These are phyloP conservation scores for Choristoneura fumiferana DNA, from an alignment of 1,140 invertebrate genomes.

Conservation along the genomic window DNA sequence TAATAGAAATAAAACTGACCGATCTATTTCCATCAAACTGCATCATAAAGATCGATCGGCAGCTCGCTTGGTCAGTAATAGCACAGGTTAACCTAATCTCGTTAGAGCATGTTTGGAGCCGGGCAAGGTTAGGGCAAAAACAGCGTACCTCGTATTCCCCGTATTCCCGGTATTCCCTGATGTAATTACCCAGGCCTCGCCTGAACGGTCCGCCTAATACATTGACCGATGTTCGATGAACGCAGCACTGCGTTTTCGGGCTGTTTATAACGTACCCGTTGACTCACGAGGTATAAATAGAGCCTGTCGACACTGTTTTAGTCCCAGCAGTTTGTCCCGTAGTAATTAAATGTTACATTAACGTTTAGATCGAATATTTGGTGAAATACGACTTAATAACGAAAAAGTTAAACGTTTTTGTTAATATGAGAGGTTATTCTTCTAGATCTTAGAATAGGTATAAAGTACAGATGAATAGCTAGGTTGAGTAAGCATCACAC, in stretches of 20 bases:
- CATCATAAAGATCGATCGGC: slow-evolving; percentile 12
- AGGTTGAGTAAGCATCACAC: no score
- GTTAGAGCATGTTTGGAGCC: slow-evolving; percentile 13
- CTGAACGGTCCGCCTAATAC: slow-evolving; percentile 56
- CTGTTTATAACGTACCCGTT: slow-evolving; percentile 18
- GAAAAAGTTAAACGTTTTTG: background rate
- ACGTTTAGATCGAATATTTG: background rate
- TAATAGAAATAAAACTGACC: background rate
- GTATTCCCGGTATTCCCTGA: slow-evolving; percentile 60
- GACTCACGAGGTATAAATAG: slow-evolving; percentile 47
- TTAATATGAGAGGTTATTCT: no score
- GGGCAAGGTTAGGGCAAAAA: slow-evolving; percentile 34
- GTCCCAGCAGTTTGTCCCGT: slow-evolving; percentile 53
- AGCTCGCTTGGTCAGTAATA: background rate
- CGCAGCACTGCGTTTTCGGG: slow-evolving; percentile 23
- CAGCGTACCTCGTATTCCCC: slow-evolving; percentile 29
- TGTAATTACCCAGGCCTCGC: slow-evolving; percentile 64
- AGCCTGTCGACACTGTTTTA: slow-evolving; percentile 53
- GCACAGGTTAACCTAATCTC: slow-evolving; percentile 16
- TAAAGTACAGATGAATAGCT: no score
- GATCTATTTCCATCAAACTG: slow-evolving; percentile 7
- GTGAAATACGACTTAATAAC: background rate
- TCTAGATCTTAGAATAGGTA: no score
- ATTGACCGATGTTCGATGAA: slow-evolving; percentile 54
- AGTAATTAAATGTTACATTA: slow-evolving; percentile 30